Evolutionary conservation across 1,140 invertebrate genomes (phyloP).

Genomic region (Telenomus remus): DNA sequence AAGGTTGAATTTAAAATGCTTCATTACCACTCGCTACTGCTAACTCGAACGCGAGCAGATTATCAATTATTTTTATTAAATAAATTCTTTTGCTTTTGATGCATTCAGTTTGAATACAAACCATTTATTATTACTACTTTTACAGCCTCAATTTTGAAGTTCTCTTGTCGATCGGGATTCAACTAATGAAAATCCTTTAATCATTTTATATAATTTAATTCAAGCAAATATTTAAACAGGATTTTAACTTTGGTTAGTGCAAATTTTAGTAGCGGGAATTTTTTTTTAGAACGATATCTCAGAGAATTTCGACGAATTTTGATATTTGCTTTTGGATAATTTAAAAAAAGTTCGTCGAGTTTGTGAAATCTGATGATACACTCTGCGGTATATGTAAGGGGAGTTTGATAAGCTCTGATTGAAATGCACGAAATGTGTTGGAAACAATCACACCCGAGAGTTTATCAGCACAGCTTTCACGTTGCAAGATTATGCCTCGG

Average conservation of each 20-base stretch:
- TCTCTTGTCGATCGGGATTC: no score
- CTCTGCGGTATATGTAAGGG: conserved; percentile 4
- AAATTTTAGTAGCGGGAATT: no score
- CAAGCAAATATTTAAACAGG: no score
- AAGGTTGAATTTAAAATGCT: conserved; percentile 64
- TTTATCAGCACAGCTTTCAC: conserved; percentile 14
- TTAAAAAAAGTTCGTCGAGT: no score
- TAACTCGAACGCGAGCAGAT: conserved; percentile 42
- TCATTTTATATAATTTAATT: no score
- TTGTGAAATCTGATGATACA: conserved; percentile 2
- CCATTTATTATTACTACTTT: no score
- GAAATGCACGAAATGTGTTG: conserved; percentile 16
- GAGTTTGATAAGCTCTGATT: conserved; percentile 24
- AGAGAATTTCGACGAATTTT: no score
- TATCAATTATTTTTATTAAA: conserved; percentile 57
- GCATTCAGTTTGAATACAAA: neutral
- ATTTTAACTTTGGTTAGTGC: no score
- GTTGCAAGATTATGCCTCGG: conserved; percentile 15
- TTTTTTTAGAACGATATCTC: no score
- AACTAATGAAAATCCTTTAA: no score
- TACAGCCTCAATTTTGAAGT: no score
- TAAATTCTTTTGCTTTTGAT: neutral
- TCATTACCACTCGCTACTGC: conserved; percentile 54
- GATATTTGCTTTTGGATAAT: no score
- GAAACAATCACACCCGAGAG: conserved; percentile 7